These are phyloP conservation scores for Pyrrhia umbra DNA, from an alignment of 2,888 invertebrate species.

Conservation along the genomic window DNA sequence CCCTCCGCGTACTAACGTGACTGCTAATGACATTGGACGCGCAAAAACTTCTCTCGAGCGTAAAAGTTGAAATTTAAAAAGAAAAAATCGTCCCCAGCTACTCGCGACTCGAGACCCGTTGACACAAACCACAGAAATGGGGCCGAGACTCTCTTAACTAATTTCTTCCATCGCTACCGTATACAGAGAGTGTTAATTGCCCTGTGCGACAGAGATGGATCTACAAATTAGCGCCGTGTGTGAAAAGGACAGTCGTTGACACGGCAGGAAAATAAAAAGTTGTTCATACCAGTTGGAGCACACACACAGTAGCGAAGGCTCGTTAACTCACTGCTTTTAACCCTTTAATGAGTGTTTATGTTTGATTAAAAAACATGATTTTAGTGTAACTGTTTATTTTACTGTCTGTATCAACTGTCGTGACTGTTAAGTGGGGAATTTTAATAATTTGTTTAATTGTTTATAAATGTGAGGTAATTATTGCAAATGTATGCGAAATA, in stretches of 20 bases:
- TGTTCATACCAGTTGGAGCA: slow-evolving; percentile 75
- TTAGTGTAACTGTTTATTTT: slow-evolving; percentile 72
- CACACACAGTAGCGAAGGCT: slow-evolving; percentile 77
- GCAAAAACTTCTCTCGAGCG: slow-evolving; percentile 38
- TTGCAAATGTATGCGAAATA: slow-evolving; percentile 39
- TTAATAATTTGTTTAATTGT: slow-evolving; percentile 64
- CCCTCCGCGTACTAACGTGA: slow-evolving; percentile 60
- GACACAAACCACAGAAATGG: slow-evolving; percentile 80
- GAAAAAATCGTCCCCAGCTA: slow-evolving; percentile 67
- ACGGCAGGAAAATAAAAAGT: slow-evolving; percentile 81
- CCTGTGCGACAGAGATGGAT: slow-evolving; percentile 67
- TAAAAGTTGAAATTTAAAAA: slow-evolving; percentile 65
- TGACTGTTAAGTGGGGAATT: slow-evolving; percentile 62
- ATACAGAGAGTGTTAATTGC: slow-evolving; percentile 86
- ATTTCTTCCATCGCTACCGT: slow-evolving; percentile 88
- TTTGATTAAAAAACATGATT: slow-evolving; percentile 75
- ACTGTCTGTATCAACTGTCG: slow-evolving; percentile 58
- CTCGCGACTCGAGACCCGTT: slow-evolving; percentile 69
- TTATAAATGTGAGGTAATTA: slow-evolving; percentile 53
- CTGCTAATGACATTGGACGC: slow-evolving; percentile 67
- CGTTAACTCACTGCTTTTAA: slow-evolving; percentile 82
- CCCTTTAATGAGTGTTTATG: slow-evolving; percentile 82
- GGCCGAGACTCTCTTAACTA: slow-evolving; percentile 83
- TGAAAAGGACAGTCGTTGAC: slow-evolving; percentile 67
- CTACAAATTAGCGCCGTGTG: slow-evolving; percentile 41